Evolutionary conservation across 2,113 vertebrate genomes (phyloP).

Genomic region (human): GRCh38 chr2:10008001-10008500

Average conservation of each 20-base stretch:
- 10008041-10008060: not conserved
- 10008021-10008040: not conserved
- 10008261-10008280: not conserved
- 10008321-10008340: not conserved
- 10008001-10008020: not conserved
- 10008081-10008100: not conserved
- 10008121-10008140: too few species aligned
- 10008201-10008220: not conserved
- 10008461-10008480: not conserved
- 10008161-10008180: not conserved
- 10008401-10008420: not conserved
- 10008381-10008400: not conserved
- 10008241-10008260: not conserved
- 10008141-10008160: not conserved
- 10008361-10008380: not conserved
- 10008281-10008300: not conserved
- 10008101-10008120: not conserved
- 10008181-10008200: not conserved
- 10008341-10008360: not conserved
- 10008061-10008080: too few species aligned
- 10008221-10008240: not conserved
- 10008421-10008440: not conserved
- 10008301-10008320: not conserved
- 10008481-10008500: accelerated
- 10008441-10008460: not conserved